Conservation (phyloP, 64 coral and sea anemone genomes). For the Trachythela sp. region DNA sequence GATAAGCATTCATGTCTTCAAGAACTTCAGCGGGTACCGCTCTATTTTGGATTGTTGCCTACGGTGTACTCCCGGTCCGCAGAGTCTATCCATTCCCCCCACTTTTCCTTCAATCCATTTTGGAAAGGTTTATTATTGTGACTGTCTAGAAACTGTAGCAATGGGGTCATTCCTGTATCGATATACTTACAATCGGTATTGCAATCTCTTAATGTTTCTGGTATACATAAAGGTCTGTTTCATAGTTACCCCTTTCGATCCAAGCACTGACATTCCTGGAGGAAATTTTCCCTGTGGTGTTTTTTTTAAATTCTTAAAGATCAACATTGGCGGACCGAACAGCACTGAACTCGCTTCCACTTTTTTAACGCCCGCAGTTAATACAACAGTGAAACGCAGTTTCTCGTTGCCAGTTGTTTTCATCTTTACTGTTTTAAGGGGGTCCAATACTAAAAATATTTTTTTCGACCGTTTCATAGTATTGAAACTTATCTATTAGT, state of each 20-base stretch:
- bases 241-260: neutral
- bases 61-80: slow-evolving; percentile 8
- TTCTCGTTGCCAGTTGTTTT: too few species aligned
- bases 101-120: slow-evolving; percentile 19
- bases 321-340: neutral
- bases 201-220: neutral
- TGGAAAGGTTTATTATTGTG: neutral
- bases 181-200: neutral
- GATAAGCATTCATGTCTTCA: neutral
- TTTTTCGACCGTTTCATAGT: too few species aligned
- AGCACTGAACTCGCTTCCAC: neutral
- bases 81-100: slow-evolving; percentile 15
- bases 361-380: too few species aligned
- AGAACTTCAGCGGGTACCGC: neutral
- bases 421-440: too few species aligned
- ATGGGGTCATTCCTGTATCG: neutral
- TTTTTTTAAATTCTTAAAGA: neutral
- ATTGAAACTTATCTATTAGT: too few species aligned
- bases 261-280: neutral
- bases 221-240: slow-evolving; percentile 15
- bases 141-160: neutral
- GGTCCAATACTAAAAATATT: too few species aligned
- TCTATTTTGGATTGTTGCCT: neutral
- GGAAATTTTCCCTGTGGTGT: neutral
- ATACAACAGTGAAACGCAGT: too few species aligned